phyloP scores from a whole-genome alignment of 2,113 vertebrate species.

The Ia io region DNA sequence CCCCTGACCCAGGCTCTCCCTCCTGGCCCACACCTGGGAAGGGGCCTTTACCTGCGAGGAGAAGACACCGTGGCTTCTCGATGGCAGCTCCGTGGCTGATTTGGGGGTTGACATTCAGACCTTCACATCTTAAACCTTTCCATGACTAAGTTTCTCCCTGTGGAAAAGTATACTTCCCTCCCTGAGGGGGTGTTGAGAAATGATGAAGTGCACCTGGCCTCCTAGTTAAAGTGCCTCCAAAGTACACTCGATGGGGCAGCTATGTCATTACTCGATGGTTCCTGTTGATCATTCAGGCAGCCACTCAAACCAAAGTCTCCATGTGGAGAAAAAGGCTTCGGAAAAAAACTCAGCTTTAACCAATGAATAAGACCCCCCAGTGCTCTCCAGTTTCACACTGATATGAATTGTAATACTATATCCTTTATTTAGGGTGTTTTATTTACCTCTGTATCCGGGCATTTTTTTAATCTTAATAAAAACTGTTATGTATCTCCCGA shows the following conservation, averaged over 20 bases:
- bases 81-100: fast-evolving
- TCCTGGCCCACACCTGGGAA: not conserved
- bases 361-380: not conserved
- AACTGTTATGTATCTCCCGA: not conserved
- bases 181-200: not conserved
- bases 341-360: not conserved
- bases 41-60: not conserved
- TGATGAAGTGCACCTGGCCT: not conserved
- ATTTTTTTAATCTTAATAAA: not conserved
- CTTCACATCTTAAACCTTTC: not conserved
- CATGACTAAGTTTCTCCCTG: slow-evolving; percentile 37
- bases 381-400: not conserved
- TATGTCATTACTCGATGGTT: not conserved
- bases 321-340: not conserved
- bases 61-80: not conserved
- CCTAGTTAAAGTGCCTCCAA: fast-evolving
- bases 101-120: not conserved
- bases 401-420: not conserved
- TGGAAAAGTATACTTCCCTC: not conserved
- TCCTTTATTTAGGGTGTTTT: not conserved
- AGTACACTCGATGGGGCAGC: not conserved
- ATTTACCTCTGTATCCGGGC: not conserved
- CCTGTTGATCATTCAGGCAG: not conserved
- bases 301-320: not conserved
- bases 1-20: too few relatives aligned